These are phyloP conservation scores for Aspidapion aeneum DNA, from an alignment of 2,888 invertebrate genomes.

Conservation along the genomic window DNA sequence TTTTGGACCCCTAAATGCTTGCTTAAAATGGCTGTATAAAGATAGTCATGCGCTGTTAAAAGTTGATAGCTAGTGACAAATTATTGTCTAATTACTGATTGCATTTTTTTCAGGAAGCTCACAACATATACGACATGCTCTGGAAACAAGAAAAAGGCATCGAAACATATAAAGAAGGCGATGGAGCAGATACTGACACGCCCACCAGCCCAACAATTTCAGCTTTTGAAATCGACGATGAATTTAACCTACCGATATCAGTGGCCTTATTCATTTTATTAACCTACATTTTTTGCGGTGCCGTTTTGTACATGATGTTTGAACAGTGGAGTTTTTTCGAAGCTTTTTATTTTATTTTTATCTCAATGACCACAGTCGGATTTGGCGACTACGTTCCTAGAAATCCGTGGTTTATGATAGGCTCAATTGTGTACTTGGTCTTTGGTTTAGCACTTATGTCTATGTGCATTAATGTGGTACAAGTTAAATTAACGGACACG, in stretches of 20 bases:
- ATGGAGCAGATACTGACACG: neutral
- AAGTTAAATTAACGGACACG: constrained; percentile 67
- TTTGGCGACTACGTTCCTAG: constrained; percentile 90
- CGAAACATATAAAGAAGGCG: neutral
- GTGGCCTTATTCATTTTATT: constrained; percentile 82
- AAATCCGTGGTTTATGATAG: constrained; percentile 78
- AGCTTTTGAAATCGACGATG: constrained; percentile 79
- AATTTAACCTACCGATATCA: constrained; percentile 91
- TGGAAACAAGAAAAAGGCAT: neutral
- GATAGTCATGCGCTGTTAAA: no score
- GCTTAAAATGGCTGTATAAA: no score
- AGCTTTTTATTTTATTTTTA: constrained; percentile 95
- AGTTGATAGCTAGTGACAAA: no score
- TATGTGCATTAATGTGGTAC: constrained; percentile 98
- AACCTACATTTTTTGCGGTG: constrained; percentile 84
- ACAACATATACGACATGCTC: neutral
- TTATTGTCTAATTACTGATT: no score
- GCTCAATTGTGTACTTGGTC: constrained; percentile 88
- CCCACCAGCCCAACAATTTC: constrained; percentile 77
- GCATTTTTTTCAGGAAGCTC: neutral
- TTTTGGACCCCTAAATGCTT: no score
- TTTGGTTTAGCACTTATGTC: constrained; percentile 94
- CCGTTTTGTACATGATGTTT: constrained; percentile 71
- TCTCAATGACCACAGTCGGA: constrained; percentile 97
- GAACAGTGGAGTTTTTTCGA: constrained; percentile 88